Evolutionary conservation across 2,888 invertebrate species (phyloP).

Genomic region (Automeris io): DNA sequence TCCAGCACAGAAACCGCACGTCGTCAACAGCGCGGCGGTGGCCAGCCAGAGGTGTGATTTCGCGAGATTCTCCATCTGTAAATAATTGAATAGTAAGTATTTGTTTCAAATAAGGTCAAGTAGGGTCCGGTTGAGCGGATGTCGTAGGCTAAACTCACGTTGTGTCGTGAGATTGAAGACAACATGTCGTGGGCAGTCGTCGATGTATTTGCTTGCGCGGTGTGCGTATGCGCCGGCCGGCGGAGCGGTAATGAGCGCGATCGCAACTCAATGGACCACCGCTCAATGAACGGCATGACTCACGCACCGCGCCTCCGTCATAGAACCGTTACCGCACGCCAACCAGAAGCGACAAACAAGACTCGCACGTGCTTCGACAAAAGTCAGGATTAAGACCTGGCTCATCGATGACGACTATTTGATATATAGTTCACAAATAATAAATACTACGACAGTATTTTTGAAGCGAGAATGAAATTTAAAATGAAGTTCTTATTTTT

Average conservation of each 20-base stretch:
- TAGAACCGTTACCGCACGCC: conserved; percentile 54
- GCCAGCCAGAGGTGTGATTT: conserved; percentile 62
- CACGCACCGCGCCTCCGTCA: conserved; percentile 69
- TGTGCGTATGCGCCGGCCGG: conserved; percentile 72
- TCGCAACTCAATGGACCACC: conserved; percentile 69
- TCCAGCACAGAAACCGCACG: conserved; percentile 49
- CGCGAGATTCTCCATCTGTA: conserved; percentile 64
- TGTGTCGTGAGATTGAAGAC: conserved; percentile 57
- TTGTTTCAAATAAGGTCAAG: conserved; percentile 26
- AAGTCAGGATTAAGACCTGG: conserved; percentile 15
- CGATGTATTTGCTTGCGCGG: conserved; percentile 55
- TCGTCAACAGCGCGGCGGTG: conserved; percentile 54
- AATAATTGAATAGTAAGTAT: conserved; percentile 31
- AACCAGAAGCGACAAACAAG: conserved; percentile 51
- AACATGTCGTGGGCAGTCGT: conserved; percentile 60
- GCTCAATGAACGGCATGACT: conserved; percentile 66
- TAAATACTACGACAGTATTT: too few relatives aligned
- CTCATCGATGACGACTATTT: too few relatives aligned
- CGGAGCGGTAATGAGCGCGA: conserved; percentile 71
- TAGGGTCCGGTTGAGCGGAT: conserved; percentile 45
- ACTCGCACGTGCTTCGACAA: conserved; percentile 34
- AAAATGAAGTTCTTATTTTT: too few relatives aligned
- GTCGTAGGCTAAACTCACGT: conserved; percentile 68
- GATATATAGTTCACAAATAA: too few relatives aligned
- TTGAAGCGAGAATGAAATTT: too few relatives aligned